These are phyloP conservation scores for Paratrypauchen microcephalus DNA, from an alignment of 2,797 vertebrate species.

Conservation along the genomic window DNA sequence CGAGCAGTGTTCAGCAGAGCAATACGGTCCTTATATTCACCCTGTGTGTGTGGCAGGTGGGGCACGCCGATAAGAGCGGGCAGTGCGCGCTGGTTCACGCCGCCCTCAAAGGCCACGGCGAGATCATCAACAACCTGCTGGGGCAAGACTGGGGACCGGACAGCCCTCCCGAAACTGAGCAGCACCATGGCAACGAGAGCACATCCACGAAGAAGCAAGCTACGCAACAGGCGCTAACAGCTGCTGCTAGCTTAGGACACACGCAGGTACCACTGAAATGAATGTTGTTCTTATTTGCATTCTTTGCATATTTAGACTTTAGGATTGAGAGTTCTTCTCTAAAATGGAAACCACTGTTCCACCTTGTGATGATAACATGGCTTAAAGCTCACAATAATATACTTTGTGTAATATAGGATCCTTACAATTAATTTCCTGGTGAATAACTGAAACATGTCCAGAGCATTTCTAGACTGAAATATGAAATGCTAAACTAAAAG, in stretches of 20 bases:
- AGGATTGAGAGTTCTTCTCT: too few relatives aligned
- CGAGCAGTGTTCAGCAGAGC: conserved; percentile 21
- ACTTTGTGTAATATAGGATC: too few relatives aligned
- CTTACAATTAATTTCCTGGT: background rate
- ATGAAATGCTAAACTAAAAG: background rate
- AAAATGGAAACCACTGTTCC: too few relatives aligned
- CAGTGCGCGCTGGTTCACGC: conserved; percentile 93
- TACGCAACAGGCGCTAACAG: conserved; percentile 86
- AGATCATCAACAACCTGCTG: conserved; percentile 85
- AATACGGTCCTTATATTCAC: conserved; percentile 43
- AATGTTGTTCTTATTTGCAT: background rate
- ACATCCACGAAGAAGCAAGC: conserved; percentile 76
- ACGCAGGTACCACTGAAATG: conserved; percentile 72
- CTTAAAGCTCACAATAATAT: too few relatives aligned
- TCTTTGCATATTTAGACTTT: too few relatives aligned
- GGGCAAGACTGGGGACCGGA: conserved; percentile 78
- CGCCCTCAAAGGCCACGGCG: conserved; percentile 85
- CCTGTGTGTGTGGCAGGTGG: conserved; percentile 80
- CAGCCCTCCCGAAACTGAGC: conserved; percentile 63
- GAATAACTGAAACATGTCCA: background rate
- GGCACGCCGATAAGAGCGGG: conserved; percentile 90
- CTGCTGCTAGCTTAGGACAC: conserved; percentile 93
- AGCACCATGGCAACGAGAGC: conserved; percentile 56
- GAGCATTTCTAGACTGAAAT: background rate
- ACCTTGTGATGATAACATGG: too few relatives aligned